phyloP scores from a whole-genome alignment of 2,888 invertebrate species.

The Sacculina carcini region DNA sequence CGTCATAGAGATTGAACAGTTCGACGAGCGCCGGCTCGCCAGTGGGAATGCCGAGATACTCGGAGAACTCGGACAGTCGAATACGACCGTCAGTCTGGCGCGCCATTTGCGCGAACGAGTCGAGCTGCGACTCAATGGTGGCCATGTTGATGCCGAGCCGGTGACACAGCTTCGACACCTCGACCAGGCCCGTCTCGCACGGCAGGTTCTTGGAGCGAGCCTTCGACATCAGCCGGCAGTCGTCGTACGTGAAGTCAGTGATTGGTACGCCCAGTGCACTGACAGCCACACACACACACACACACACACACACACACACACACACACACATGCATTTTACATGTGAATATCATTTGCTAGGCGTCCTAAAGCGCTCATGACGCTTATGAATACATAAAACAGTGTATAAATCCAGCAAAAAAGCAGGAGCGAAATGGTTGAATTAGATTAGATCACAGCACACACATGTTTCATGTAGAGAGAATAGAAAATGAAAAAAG shows the following conservation, averaged over 20 bases:
- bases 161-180: conserved; percentile 47
- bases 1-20: conserved; percentile 10
- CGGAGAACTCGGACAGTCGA: conserved; percentile 29
- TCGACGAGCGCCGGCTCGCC: conserved; percentile 24
- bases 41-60: conserved; percentile 31
- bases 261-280: conserved; percentile 56
- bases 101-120: conserved; percentile 1
- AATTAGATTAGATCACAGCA: neutral
- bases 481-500: too few species aligned
- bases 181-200: conserved; percentile 40
- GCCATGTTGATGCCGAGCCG: conserved; percentile 48
- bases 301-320: neutral
- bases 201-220: conserved; percentile 24
- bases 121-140: conserved; percentile 34
- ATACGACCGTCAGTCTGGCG: conserved; percentile 16
- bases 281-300: neutral
- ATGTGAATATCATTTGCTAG: too few species aligned
- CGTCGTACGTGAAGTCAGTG: conserved; percentile 74
- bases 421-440: neutral
- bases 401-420: neutral
- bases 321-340: neutral
- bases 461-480: too few species aligned
- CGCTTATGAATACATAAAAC: neutral
- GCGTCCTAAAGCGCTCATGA: too few species aligned
- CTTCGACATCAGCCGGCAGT: conserved; percentile 44